phyloP scores from a whole-genome alignment of 2,797 vertebrate species.

The Malacoctenus gilli region DNA sequence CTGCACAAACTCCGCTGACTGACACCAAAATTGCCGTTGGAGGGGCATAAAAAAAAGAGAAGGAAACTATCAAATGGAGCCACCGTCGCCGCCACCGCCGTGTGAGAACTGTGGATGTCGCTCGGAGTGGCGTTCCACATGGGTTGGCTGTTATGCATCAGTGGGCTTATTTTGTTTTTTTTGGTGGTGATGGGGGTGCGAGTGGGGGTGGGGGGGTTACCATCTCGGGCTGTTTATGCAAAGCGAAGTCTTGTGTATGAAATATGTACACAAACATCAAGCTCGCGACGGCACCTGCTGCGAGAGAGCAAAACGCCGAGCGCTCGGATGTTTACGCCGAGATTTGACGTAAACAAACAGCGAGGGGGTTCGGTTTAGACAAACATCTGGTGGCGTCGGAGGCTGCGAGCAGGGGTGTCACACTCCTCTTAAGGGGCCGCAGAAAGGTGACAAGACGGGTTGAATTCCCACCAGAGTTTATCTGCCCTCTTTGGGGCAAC shows the following conservation, averaged over 20 bases:
- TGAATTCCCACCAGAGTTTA: too few relatives aligned
- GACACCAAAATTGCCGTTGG: slow-evolving; percentile 41
- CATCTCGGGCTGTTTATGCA: slow-evolving; percentile 53
- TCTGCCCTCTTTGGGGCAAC: too few relatives aligned
- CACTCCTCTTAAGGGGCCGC: too few relatives aligned
- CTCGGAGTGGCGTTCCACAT: slow-evolving; percentile 40
- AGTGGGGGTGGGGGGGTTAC: slow-evolving; percentile 15
- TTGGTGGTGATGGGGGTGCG: too few relatives aligned
- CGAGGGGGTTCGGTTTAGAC: neutral
- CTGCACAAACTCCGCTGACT: slow-evolving; percentile 19
- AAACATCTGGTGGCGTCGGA: slow-evolving; percentile 1
- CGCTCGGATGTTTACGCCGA: slow-evolving; percentile 16
- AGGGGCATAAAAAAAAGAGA: slow-evolving; percentile 10
- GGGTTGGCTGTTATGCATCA: slow-evolving; percentile 55
- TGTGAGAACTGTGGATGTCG: slow-evolving; percentile 26
- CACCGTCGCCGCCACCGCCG: slow-evolving; percentile 13
- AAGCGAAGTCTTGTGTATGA: slow-evolving; percentile 41
- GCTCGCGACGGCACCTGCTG: slow-evolving; percentile 57
- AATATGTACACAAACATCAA: slow-evolving; percentile 50
- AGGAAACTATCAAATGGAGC: too few relatives aligned
- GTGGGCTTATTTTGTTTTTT: slow-evolving; percentile 45
- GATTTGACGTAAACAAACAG: slow-evolving; percentile 21
- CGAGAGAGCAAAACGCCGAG: slow-evolving; percentile 8
- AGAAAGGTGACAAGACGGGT: too few relatives aligned
- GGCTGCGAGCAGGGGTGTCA: neutral